Base-by-base conservation (phyloP, 1,140 invertebrate species). In the Lutraria rhynchaena region DNA sequence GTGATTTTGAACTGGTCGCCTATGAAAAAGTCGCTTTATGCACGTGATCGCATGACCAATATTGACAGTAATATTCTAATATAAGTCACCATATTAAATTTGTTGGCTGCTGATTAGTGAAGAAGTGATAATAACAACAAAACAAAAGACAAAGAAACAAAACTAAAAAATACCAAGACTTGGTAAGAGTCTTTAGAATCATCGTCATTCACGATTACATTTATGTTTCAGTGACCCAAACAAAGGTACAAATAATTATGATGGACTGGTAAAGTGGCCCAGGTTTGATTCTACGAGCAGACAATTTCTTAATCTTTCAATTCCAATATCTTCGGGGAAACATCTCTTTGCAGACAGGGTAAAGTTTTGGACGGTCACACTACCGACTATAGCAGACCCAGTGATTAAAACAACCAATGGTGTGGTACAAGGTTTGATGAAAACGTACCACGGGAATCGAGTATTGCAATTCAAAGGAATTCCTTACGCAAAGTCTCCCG, bases 311-410 rank as follows among this genome's bases (percentile, higher is more conserved):
- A 78, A 67, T 24, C 35, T 78, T 3, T 53, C 60, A 5, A 35
- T 53, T 24, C 11, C 17, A 13, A 46, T 33, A n/a, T 22, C 44
- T 19, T 4, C 75, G 1, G 49, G 49, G 2, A 35, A n/a, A 15
- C 27, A 57, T n/a, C n/a, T 78, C 11, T 78, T 33, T 44, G 19
- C 13, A 13, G 75, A 78, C 22, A 65, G 75, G 24, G 51, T 67
- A 9, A 57, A 41, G 9, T 78, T 78, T 53, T 78, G 61, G 63
- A 57, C 35, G 2, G 63, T 53, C 49, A 55, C 44, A 15, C 4
- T 78, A 9, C 75, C 75, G 15, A 29, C 22, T 19, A 57, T 57
- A 15, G 11, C 29, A 1, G 24, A 29, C 55, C 55, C 5, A 41
- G 15, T 41, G 15, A 41, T 41, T 41, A 15, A 41, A 41, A 41